Conservation (phyloP, 1,140 invertebrate genomes). For the Drosophila setifemur region DNA sequence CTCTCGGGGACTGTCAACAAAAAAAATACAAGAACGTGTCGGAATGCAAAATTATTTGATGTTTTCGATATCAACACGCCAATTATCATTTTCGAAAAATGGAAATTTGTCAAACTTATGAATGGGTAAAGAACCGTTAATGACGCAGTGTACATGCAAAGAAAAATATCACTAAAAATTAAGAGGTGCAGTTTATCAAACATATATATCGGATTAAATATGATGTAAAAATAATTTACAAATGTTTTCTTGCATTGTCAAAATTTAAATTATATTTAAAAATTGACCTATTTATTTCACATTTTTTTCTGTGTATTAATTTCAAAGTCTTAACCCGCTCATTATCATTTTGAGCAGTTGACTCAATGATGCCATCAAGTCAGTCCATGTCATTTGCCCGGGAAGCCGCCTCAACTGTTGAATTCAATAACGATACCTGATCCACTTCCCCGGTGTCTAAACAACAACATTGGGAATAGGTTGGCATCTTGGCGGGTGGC, state of each 20-base stretch:
- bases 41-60: not conserved
- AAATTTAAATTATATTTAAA: not conserved
- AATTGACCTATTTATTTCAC: not conserved
- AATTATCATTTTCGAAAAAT: not conserved
- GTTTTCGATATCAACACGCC: too few species aligned
- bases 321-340: not conserved
- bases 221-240: too few species aligned
- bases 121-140: too few species aligned
- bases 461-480: slow-evolving; percentile 32
- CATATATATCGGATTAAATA: too few species aligned
- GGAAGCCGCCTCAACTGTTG: slow-evolving; percentile 24
- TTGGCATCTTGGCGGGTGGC: not conserved
- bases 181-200: too few species aligned
- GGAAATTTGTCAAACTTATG: not conserved
- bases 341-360: slow-evolving; percentile 25
- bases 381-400: slow-evolving; percentile 26
- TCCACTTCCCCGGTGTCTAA: slow-evolving; percentile 20
- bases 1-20: slow-evolving; percentile 3
- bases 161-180: too few species aligned
- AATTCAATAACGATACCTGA: slow-evolving; percentile 61
- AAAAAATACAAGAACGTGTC: slow-evolving; percentile 1
- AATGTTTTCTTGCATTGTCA: not conserved
- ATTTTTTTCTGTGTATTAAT: not conserved
- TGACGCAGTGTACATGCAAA: too few species aligned
- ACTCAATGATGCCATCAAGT: not conserved